Base-by-base conservation (phyloP, 2,888 invertebrate genomes). In the Microplitis deprimator region DNA sequence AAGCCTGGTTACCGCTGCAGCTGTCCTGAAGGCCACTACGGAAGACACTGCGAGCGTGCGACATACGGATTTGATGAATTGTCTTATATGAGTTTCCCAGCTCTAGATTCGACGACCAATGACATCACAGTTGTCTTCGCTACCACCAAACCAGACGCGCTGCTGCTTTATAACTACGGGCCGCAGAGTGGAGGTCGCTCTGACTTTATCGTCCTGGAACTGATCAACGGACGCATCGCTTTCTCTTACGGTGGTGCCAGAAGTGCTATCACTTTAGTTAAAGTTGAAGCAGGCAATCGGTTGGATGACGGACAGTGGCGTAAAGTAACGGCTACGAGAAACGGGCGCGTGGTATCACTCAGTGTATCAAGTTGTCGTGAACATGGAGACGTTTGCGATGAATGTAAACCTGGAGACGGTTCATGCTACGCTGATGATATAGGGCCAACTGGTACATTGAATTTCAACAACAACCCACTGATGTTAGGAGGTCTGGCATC, bases 111-210 rank as follows among this genome's bases (percentile, higher is more conserved):
- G 0, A 95, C 95, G 69, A 97, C 96, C 2, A 98, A 98, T 88
- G 97, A 97, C 85, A 96, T 98, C 81, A 95, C 96, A 0, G 93
- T 98, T 75, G 94, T 96, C 76, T 97, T 98, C 90, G 95, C 98
- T 0, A 98, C 98, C 0, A 95, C 96, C 1, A 96, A 96, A 89
- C 93, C 94, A 0, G 94, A 97, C 88, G 94, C 96, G 0, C 91
- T 98, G 8, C 91, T 98, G n/a, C 91, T 97, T 0, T 98, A 98
- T 89, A 98, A 97, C 87, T 98, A 95, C 87, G 97, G 97, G 0
- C 92, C 94, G 1, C 96, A 96, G 87, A 95, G 94, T 40, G 96
- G 96, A 5, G 97, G 97, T 8, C 92, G 97, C 81, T 97, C 96
- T 0, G 97, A 97, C 90, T 98, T 98, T 87, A 94, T 98, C 60